phyloP scores from a whole-genome alignment of 2,888 invertebrate genomes.

The Cephus nigrinus region DNA sequence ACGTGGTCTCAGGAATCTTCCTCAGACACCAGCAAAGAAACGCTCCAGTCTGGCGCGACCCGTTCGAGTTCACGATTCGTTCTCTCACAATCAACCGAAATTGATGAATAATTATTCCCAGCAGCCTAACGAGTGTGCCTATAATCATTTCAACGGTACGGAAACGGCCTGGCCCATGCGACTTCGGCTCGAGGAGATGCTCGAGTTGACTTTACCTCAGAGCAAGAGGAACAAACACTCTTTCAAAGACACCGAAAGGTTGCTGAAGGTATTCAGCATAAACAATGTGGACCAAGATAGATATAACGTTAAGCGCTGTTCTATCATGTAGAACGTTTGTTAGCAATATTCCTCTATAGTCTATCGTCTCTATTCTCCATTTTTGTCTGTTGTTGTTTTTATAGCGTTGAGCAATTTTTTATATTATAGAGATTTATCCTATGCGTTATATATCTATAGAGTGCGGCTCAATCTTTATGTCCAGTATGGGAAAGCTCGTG shows the following conservation, averaged over 20 bases:
- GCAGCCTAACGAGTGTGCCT: conserved; percentile 15
- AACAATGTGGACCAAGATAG: conserved; percentile 65
- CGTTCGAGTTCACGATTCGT: conserved; percentile 58
- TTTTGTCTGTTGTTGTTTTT: background rate
- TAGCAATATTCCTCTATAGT: background rate
- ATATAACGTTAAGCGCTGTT: conserved; percentile 62
- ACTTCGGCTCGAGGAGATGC: conserved; percentile 57
- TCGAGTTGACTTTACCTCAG: conserved; percentile 52
- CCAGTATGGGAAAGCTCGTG: background rate
- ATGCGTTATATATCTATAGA: background rate
- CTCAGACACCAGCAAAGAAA: conserved; percentile 51
- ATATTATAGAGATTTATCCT: background rate
- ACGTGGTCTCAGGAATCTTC: conserved; percentile 12
- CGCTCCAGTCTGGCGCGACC: conserved; percentile 59
- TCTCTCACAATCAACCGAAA: conserved; percentile 35
- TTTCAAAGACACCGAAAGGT: conserved; percentile 61
- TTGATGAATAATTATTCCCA: conserved; percentile 20
- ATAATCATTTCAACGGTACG: conserved; percentile 2
- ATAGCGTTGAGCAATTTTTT: background rate
- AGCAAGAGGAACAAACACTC: conserved; percentile 39
- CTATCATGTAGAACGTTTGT: conserved; percentile 52
- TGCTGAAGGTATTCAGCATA: conserved; percentile 62
- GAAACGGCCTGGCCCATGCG: conserved; percentile 46
- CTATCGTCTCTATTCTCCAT: background rate
- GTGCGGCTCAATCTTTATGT: background rate